Base-by-base conservation (phyloP, 2,888 invertebrate genomes). In the Tubulanus polymorphus region DNA sequence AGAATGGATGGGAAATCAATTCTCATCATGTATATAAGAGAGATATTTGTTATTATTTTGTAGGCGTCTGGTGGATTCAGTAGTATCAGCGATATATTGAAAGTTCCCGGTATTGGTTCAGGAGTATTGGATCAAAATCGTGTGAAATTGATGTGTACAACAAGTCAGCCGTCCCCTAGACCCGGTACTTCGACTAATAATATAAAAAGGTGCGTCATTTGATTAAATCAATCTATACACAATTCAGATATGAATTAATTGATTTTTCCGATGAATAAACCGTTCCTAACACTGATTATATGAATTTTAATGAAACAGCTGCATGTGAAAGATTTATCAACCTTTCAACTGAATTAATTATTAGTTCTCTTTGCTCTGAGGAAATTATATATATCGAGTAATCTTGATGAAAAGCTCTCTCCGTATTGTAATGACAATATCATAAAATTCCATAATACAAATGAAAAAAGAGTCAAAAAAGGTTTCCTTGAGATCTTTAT, bases 91-190 rank as follows among this genome's bases (percentile, higher is more conserved):
- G 78, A 76, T 56, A 63, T 79, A 30, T 63, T 68, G 41, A 65
- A 68, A 50, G 74, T 77, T 12, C 71, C 77, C 20, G 74, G 76
- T 28, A 72, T 79, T 35, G 76, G 78, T 18, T 64, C 67, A 26
- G 64, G 70, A 61, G 63, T 78, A 25, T 62, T 79, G 47, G 75
- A 79, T 48, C 70, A 71, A 46, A 77, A 76, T 61, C 62, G 69
- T 46, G 63, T 63, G 25, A 51, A 64, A 2, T 61, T 76, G 20
- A 54, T 56, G 23, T 72, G 72, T 57, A 50, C 37, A 15, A 3
- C 15, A 5, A 8, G 20, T 8, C 15, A 18, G 15, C 20, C 6
- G 41, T 20, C 18, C 20, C 5, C 20, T 18, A 41, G 20, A 20
- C 41, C 6, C 3, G 23, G 41, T 18, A 41, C 18, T 8, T 41